Evolutionary conservation across 2,888 invertebrate species (phyloP).

Genomic region (Euplagia quadripunctaria): DNA sequence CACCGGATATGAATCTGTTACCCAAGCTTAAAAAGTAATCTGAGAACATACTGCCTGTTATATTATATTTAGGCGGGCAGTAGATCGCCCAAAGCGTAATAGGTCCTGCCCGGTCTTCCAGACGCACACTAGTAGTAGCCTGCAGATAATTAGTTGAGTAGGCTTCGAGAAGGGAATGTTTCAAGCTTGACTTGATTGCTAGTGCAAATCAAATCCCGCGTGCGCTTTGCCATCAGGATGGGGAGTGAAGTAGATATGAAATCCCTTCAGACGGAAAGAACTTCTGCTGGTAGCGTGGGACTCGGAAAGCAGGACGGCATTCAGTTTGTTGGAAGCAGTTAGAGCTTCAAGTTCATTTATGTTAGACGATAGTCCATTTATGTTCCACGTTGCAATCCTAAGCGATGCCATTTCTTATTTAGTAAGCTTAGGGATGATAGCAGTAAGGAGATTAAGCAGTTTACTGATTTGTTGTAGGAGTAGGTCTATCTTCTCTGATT

Average conservation of each 20-base stretch:
- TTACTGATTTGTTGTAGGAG: constrained; percentile 31
- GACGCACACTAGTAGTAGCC: constrained; percentile 22
- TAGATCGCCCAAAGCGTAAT: constrained; percentile 31
- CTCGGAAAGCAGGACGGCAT: constrained; percentile 36
- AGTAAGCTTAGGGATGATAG: constrained; percentile 11
- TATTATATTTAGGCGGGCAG: constrained; percentile 42
- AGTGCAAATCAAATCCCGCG: constrained; percentile 32
- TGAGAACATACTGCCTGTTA: constrained; percentile 10
- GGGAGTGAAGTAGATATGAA: constrained; percentile 10
- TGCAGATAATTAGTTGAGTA: constrained; percentile 28
- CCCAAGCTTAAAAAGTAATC: constrained; percentile 18
- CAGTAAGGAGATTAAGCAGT: constrained; percentile 22
- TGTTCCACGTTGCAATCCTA: constrained; percentile 32
- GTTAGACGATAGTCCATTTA: constrained; percentile 31
- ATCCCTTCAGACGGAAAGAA: neutral
- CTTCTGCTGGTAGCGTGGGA: constrained; percentile 11
- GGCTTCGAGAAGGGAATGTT: constrained; percentile 20
- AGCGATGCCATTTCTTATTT: neutral
- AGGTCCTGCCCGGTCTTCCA: constrained; percentile 17
- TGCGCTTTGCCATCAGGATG: constrained; percentile 40
- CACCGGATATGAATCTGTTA: constrained; percentile 25
- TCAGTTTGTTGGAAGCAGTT: constrained; percentile 15
- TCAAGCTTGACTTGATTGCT: constrained; percentile 19
- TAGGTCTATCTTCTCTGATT: constrained; percentile 7
- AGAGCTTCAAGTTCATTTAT: constrained; percentile 20